Evolutionary conservation across 2,888 invertebrate species (phyloP), one percentile per base, ranked within the genome.

Genomic region (Podotricha telesiphe): DNA sequence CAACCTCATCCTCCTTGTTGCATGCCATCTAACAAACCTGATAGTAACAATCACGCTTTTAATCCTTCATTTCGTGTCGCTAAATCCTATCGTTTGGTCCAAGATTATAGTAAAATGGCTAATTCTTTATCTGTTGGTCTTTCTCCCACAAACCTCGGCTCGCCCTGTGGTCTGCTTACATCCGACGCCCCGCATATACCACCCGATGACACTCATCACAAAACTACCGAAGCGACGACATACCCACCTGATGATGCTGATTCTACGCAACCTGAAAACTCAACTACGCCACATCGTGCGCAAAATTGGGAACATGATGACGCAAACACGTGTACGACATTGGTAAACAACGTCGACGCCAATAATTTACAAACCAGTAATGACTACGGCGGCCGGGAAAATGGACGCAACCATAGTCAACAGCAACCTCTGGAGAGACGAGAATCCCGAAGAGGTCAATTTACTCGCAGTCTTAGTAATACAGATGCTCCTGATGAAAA

Each of bases 401-500:
- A 94, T 68, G 94, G 91, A 4, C 86, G 90, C 81, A 94, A 84
- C 85, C 94, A 83, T 83, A 85, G 85, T 67, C 89, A 94, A 73
- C 94, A 91, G 72, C 94, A 94, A 66, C 92, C 89, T 17, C 77
- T 92, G 55, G 93, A 93, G 70, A 81, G 94, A 72, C 94, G 94
- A 63, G 94, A 94, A 71, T 94, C 93, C 3, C 88, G 92, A 80
- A 95, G 88, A 81, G 95, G 85, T 77, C 94, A 88, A 82, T 96
- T 97, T 83, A 96, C 96, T 68, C 94, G 97, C 79, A 97, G 97
- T 89, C 94, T 97, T 75, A 96, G 96, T 80, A 96, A 96, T 86
- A 95, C 96, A 22, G 97, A 97, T 81, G 95, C 96, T 45, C 94
- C 95, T 11, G 97, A 97, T 80, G 97, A 98, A 86, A 97, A 97